A percentile compares a stretch with the other conserved stretches of the same genome.
Conservation (phyloP, 2,113 vertebrate genomes). For the Poicephalus meyeri region DNA sequence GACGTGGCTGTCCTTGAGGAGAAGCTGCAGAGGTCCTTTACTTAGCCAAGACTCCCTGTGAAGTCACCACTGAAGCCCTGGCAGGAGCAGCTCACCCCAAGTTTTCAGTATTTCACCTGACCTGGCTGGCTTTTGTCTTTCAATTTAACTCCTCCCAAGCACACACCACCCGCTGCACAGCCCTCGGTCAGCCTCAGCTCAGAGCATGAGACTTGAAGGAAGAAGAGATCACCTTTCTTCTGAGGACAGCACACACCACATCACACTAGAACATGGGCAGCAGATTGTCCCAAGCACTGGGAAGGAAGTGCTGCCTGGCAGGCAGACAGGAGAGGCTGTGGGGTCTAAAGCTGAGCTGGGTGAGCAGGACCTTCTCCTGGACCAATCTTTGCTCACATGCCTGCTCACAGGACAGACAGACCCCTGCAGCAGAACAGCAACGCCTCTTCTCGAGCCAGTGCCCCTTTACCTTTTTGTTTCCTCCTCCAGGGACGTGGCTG, state of each 20-base stretch:
- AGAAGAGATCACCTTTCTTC: not conserved
- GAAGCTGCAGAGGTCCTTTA: not conserved
- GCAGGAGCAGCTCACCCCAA: not conserved
- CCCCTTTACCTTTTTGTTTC: slow-evolving; percentile 85
- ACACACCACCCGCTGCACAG: not conserved
- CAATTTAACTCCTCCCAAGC: not conserved
- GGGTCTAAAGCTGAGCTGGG: not conserved
- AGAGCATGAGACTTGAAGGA: not conserved
- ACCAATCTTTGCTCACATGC: fast-evolving
- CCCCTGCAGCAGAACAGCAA: not conserved
- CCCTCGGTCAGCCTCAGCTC: not conserved
- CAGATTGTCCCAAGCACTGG: not conserved
- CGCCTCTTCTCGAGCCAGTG: fast-evolving
- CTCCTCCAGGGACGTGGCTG: slow-evolving; percentile 91
- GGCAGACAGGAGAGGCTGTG: not conserved
- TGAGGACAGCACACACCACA: not conserved
- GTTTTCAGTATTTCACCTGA: not conserved
- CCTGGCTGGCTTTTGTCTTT: not conserved
- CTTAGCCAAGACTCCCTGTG: not conserved
- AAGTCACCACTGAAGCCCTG: not conserved
- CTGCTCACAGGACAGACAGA: not conserved
- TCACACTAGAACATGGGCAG: not conserved
- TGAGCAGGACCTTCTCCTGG: not conserved
- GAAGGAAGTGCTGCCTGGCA: not conserved
- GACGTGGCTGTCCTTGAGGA: not conserved